A percentile compares a stretch with the other conserved stretches of the same genome.
Evolutionary conservation across 2,113 vertebrate genomes (phyloP).

Genomic region (Lampris incognitus): DNA sequence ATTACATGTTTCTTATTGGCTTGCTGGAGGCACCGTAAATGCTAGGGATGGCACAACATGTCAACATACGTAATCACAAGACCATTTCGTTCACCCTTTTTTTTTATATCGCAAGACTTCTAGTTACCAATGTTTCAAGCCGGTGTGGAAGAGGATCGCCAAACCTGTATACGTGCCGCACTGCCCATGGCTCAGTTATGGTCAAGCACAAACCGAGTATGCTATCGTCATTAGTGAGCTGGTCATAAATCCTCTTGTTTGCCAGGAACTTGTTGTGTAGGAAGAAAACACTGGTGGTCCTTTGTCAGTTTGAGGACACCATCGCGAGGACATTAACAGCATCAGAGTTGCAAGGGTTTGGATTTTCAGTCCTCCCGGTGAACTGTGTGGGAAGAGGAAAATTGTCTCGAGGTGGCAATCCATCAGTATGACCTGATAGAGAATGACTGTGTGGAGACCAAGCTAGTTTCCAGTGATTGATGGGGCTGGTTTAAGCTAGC

Average conservation of each 20-base stretch:
- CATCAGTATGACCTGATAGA: conserved; percentile 19
- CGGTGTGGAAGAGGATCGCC: background rate
- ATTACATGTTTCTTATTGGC: background rate
- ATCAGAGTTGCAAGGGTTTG: background rate
- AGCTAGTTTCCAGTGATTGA: conserved; percentile 22
- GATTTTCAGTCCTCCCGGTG: background rate
- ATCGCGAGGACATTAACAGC: background rate
- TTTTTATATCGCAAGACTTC: no score
- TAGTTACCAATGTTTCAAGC: conserved; percentile 16
- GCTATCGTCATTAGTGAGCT: conserved; percentile 7
- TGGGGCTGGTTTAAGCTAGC: conserved; percentile 13
- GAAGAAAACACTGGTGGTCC: background rate
- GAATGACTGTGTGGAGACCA: conserved; percentile 16
- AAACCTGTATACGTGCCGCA: background rate
- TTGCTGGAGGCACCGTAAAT: no score
- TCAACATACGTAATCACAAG: no score
- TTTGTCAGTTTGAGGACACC: background rate
- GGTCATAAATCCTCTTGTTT: conserved; percentile 11
- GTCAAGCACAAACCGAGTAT: background rate
- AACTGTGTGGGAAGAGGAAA: conserved; percentile 6
- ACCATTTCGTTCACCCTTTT: no score
- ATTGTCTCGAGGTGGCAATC: conserved; percentile 4
- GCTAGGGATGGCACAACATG: no score
- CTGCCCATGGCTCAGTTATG: background rate
- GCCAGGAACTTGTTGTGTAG: background rate